These are phyloP conservation scores for Cremastobaeus sp. DNA, from an alignment of 2,888 invertebrate species.

Conservation along the genomic window DNA sequence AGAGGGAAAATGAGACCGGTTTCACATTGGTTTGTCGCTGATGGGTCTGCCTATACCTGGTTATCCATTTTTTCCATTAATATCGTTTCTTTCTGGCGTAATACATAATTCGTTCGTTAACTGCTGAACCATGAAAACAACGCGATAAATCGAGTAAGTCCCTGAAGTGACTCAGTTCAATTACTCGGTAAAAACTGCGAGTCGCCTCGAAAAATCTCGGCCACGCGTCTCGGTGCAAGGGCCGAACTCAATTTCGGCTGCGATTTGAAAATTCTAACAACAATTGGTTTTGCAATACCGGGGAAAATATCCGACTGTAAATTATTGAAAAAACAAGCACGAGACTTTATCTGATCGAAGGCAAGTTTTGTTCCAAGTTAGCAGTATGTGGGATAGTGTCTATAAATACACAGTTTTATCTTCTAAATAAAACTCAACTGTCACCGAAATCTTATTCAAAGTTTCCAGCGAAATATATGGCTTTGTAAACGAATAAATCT, in stretches of 20 bases:
- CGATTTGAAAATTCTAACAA: too few relatives aligned
- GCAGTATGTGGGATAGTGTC: not conserved
- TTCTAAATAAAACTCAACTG: constrained; percentile 1
- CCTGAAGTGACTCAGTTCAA: constrained; percentile 10
- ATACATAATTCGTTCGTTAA: constrained; percentile 37
- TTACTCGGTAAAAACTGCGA: too few relatives aligned
- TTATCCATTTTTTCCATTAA: constrained; percentile 26
- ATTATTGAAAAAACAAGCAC: too few relatives aligned
- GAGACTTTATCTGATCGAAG: too few relatives aligned
- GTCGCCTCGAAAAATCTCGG: too few relatives aligned
- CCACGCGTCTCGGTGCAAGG: too few relatives aligned
- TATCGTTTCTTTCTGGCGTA: constrained; percentile 50
- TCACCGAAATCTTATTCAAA: constrained; percentile 2
- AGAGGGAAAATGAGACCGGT: constrained; percentile 63
- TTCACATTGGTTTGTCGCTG: constrained; percentile 63
- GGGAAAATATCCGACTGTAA: too few relatives aligned
- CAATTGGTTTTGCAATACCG: too few relatives aligned
- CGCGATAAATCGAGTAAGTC: constrained; percentile 33
- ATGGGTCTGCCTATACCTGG: constrained; percentile 62
- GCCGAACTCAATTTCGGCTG: too few relatives aligned
- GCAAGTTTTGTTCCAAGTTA: too few relatives aligned
- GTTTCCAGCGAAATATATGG: constrained; percentile 8
- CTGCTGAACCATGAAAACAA: constrained; percentile 32
- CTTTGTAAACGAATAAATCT: constrained; percentile 17
- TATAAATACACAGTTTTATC: constrained; percentile 10